Evolutionary conservation across 1,140 invertebrate species (phyloP), one percentile per base, ranked within the genome.

Genomic region (Drosophila repleta): DNA sequence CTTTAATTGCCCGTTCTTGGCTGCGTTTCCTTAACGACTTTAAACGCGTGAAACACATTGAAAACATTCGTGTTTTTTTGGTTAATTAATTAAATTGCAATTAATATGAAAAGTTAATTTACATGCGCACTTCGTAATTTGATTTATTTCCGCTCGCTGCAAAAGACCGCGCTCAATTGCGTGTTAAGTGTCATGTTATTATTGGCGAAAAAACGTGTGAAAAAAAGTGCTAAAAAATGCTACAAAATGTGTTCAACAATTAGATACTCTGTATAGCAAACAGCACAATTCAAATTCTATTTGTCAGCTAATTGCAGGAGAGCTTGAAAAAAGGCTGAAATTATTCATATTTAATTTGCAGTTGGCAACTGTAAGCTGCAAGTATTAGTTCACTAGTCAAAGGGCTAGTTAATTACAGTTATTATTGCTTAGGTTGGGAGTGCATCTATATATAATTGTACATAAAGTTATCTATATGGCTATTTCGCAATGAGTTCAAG

Each of bases 61-160:
- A 24, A 35, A 51, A 48, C 45, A 53, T 49, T 48, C 56, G 13
- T 62, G 78, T 53, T 61, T 74, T 58, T 74, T 53, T 53, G 64
- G 66, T 72, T 87, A 87, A 87, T 88, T 88, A 87, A 87, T 87
- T 87, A 73, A 82, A 88, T 87, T 79, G 83, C 83, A 76, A 88
- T 87, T 81, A 85, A 87, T 88, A 88, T 82, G 75, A 72, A 79
- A 88, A 88, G 83, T 87, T 88, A 87, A 87, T 87, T 87, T 88
- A 88, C 82, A 87, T 79, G 75, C 71, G 75, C 70, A 76, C 56
- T 75, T 79, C 71, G 81, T 88, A 85, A 85, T 85, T 87, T 85
- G 83, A 87, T 87, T 88, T 83, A 79, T 52, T 39, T 49, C 71
- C 52, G 51, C 72, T 56, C 26, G 46, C 48, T 10, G 37, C 17